These are phyloP conservation scores for Elegia similella DNA, from an alignment of 2,888 invertebrate genomes.

Conservation along the genomic window DNA sequence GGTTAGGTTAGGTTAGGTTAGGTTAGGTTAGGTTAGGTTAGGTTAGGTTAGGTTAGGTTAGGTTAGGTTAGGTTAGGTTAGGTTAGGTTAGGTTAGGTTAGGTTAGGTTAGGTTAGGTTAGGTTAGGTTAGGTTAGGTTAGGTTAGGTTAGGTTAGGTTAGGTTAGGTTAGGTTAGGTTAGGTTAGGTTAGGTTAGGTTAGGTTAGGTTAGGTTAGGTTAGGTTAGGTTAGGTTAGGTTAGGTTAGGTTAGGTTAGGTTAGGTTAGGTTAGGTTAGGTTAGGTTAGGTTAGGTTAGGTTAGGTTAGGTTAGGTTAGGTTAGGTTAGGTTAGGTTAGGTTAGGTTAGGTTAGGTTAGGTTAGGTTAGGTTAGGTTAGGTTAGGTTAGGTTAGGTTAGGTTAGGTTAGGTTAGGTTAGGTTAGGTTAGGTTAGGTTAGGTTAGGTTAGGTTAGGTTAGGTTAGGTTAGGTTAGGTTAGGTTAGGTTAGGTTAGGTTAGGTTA, in stretches of 20 bases:
- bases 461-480: slow-evolving; percentile 28
- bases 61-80: slow-evolving; percentile 26
- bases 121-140: slow-evolving; percentile 16
- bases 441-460: slow-evolving; percentile 31
- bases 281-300: slow-evolving; percentile 27
- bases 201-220: slow-evolving; percentile 25
- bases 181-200: slow-evolving; percentile 26
- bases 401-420: slow-evolving; percentile 33
- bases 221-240: slow-evolving; percentile 27
- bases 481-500: slow-evolving; percentile 27
- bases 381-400: slow-evolving; percentile 30
- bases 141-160: slow-evolving; percentile 25
- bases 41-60: slow-evolving; percentile 27
- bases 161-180: slow-evolving; percentile 30
- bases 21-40: slow-evolving; percentile 25
- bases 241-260: slow-evolving; percentile 26
- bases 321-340: slow-evolving; percentile 17
- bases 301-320: slow-evolving; percentile 29
- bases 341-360: slow-evolving; percentile 31
- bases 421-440: slow-evolving; percentile 29
- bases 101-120: slow-evolving; percentile 11
- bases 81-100: slow-evolving; percentile 28
- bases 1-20: slow-evolving; percentile 25
- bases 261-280: slow-evolving; percentile 20
- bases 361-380: slow-evolving; percentile 32